A percentile compares a stretch with the other conserved stretches of the same genome.
Conservation (phyloP, 1,140 invertebrate genomes). For the Papilio polytes region DNA sequence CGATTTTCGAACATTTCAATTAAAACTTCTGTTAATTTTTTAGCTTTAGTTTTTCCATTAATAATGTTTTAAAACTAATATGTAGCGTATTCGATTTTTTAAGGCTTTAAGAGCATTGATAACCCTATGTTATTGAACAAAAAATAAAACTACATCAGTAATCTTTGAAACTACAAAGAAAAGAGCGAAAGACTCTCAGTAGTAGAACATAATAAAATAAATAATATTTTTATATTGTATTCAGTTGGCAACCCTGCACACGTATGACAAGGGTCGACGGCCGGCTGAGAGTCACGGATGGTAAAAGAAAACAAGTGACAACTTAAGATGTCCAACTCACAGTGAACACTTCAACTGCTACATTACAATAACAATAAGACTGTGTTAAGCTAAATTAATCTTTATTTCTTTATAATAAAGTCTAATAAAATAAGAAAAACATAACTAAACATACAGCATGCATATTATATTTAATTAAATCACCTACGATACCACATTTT, state of each 20-base stretch:
- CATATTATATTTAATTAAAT: slow-evolving; percentile 67
- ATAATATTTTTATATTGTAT: slow-evolving; percentile 5
- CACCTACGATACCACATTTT: slow-evolving; percentile 23
- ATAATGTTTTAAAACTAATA: no score
- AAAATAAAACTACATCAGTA: no score
- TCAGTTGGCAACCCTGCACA: slow-evolving; percentile 6
- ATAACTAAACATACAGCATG: slow-evolving; percentile 45
- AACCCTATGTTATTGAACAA: no score
- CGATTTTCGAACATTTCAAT: not conserved
- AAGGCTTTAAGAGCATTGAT: no score
- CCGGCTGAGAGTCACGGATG: slow-evolving; percentile 62
- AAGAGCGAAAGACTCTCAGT: not conserved
- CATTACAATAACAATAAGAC: slow-evolving; percentile 78
- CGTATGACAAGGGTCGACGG: slow-evolving; percentile 61
- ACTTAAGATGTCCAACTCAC: slow-evolving; percentile 73
- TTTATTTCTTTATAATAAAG: slow-evolving; percentile 60
- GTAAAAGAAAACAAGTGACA: slow-evolving; percentile 80
- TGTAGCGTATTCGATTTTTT: no score
- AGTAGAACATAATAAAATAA: not conserved
- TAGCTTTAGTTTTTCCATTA: no score
- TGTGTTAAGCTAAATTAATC: slow-evolving; percentile 43
- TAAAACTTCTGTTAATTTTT: no score
- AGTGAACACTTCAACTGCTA: slow-evolving; percentile 63
- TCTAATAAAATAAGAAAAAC: slow-evolving; percentile 40
- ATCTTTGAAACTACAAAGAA: no score